Evolutionary conservation across 2,113 vertebrate genomes (phyloP), one percentile per base, ranked within the genome.

Genomic region (Cygnus atratus): DNA sequence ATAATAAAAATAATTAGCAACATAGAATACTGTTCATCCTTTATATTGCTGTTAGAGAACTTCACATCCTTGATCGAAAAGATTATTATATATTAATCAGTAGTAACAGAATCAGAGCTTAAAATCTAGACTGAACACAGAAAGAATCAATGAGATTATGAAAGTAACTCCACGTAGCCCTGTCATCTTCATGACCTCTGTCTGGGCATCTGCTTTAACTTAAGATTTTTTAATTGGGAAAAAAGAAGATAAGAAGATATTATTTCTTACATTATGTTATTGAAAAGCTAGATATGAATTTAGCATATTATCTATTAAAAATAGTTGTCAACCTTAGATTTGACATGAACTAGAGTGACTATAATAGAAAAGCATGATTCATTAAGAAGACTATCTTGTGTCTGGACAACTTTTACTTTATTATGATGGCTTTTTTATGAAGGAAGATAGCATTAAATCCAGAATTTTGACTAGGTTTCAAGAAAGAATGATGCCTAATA

Each of bases 1-100:
- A 78, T 95, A 91, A 90, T 76, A 81, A 92, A 37, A 88, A 87
- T 78, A 74, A 78, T 84, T 46, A 82, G 35, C 54, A 84, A 44
- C 12, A 80, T 50, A 90, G 54, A 55, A 78, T 20, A 37, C 41
- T 86, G 17, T 86, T 93, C 28, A 52, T 86, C 46, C 78, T 94
- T 78, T 55, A 52, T 73, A 91, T 93, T 94, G 10, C 58, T 95
- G 37, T 59, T n/a, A 81, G 79, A 89, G 25, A 80, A 63, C 33
- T 68, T 92, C 59, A 54, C 55, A 15, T 10, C 12, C n/a, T 9
- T 9, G 13, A 48, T 67, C 17, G 84, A 81, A 90, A 90, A 57
- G 9, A 24, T 20, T 11, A n/a, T 73, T 78, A 55, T 82, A 86
- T 57, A 59, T 67, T 55, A 35, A 74, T 67, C 29, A 75, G 9